phyloP scores from a whole-genome alignment of 2,888 invertebrate genomes.

The Dendrolimus houi region DNA sequence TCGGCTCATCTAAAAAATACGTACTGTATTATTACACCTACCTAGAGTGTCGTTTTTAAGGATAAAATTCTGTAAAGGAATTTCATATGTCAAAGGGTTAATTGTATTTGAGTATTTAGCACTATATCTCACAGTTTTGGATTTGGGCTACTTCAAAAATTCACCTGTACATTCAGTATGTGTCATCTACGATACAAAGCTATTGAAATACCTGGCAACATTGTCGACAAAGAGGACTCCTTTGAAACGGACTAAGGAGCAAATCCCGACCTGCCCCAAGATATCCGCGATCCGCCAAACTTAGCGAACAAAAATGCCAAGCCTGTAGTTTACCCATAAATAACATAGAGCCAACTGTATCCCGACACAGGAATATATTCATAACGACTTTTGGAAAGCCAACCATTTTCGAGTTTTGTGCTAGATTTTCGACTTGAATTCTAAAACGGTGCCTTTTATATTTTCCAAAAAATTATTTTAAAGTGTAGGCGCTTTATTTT shows the following conservation, averaged over 20 bases:
- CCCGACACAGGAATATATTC: conserved; percentile 19
- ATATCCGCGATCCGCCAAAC: conserved; percentile 17
- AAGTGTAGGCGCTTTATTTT: too few species aligned
- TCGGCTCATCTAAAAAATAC: too few species aligned
- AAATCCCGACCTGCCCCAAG: conserved; percentile 34
- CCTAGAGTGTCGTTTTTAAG: too few species aligned
- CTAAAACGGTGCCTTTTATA: background rate
- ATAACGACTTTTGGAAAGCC: conserved; percentile 22
- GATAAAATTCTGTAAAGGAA: too few species aligned
- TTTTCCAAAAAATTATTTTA: too few species aligned
- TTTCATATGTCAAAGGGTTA: too few species aligned
- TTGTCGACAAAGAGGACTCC: conserved; percentile 11
- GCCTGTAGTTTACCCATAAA: conserved; percentile 32
- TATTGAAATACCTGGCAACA: background rate
- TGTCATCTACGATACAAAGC: background rate
- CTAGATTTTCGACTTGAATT: background rate
- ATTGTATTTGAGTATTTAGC: too few species aligned
- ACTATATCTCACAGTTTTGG: too few species aligned
- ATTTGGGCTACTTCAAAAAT: too few species aligned
- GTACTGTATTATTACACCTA: too few species aligned
- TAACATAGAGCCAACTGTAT: conserved; percentile 24
- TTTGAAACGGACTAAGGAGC: conserved; percentile 21
- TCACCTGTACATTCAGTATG: too few species aligned
- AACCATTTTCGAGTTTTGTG: conserved; percentile 16
- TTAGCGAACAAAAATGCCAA: conserved; percentile 27